Evolutionary conservation across 1,140 invertebrate species (phyloP), one percentile per base, ranked within the genome.

Genomic region (Ceratitis capitata): DNA sequence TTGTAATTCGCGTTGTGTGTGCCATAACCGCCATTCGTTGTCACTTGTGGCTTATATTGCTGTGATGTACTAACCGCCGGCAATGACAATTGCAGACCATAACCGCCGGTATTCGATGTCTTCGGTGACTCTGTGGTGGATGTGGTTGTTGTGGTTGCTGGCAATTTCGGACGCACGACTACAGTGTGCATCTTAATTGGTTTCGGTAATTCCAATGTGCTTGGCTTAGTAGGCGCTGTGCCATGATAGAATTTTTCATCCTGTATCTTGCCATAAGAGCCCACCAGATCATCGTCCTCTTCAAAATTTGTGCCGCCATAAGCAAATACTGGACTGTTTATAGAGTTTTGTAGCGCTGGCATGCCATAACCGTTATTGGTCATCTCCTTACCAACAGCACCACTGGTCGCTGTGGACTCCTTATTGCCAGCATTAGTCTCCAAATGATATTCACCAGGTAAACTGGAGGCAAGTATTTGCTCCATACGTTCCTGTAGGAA

Each of bases 401-500:
- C n/a, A 45, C 26, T 35, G 12, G 47, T 14, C 32, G 32, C 61
- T 10, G 87, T 87, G 3, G 85, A 49, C 0, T 87, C 87, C 0
- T 47, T 61, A 12, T 3, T 9, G 32, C 45, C 56, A 12, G 61
- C 87, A 45, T 49, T 49, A 23, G 29, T 32, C 3, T 47, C 88
- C 53, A 89, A 89, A 53, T 87, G 85, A 47, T 89, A 88, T 49
- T 89, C 88, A 74, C 88, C 87, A 0, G 69, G 69, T 23, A 45
- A 45, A 47, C 39, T 78, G 1, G 88, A 69, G 5, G 89, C 88
- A 32, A 90, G 82, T 58, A 90, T 89, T 42, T 90, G 89, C 45
- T 91, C 89, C 89, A 91, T 90, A 86, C 90, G 89, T 82, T 91
- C 88, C 51, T 91, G 89, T 0, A 91, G 87, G 23, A 91, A 87